Conservation (phyloP, 2,888 invertebrate genomes). For the Dryobotodes eremita region DNA sequence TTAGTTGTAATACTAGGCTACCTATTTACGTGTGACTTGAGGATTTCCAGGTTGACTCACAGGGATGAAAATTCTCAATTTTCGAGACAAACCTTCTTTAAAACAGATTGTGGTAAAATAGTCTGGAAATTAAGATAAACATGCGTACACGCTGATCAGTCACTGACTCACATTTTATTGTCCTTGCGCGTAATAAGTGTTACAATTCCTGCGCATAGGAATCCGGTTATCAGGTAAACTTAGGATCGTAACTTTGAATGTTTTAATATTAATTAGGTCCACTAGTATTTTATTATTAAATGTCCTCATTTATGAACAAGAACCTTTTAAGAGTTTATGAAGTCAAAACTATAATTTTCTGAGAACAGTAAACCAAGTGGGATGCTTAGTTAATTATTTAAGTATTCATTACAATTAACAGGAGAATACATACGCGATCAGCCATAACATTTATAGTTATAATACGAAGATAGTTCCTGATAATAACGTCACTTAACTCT, state of each 20-base stretch:
- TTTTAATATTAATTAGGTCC: background rate
- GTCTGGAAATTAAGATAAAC: conserved; percentile 8
- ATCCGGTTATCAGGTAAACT: conserved; percentile 15
- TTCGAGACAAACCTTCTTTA: background rate
- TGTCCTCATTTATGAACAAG: background rate
- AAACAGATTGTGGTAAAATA: background rate
- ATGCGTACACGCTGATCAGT: background rate
- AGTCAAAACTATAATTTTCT: background rate
- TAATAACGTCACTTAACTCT: conserved; percentile 4
- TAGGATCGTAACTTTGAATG: background rate
- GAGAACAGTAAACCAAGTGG: background rate
- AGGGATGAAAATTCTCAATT: no score
- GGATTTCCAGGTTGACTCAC: no score
- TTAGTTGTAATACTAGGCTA: no score
- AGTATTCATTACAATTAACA: background rate
- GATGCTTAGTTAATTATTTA: background rate
- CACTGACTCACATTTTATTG: background rate
- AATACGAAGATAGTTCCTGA: background rate
- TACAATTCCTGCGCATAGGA: background rate
- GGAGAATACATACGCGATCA: background rate
- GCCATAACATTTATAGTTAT: background rate
- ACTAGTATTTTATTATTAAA: background rate
- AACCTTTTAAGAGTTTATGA: background rate
- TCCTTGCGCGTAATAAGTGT: conserved; percentile 18
- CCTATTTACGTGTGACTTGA: no score